phyloP scores from a whole-genome alignment of 2,888 invertebrate species.

The Apodemia hepburni region DNA sequence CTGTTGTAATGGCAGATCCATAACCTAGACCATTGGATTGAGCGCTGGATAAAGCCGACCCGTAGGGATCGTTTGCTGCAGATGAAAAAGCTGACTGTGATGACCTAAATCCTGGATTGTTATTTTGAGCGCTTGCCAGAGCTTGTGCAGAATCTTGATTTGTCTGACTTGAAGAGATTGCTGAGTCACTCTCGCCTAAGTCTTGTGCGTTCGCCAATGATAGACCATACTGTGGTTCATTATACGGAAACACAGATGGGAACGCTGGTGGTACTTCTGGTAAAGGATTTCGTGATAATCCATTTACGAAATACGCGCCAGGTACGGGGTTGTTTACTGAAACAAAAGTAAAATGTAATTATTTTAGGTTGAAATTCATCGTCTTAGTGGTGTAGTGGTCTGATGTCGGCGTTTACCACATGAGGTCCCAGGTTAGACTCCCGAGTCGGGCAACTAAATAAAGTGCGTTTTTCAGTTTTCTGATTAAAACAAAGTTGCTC shows the following conservation, averaged over 20 bases:
- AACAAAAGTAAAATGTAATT: not conserved
- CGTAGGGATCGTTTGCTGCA: not conserved
- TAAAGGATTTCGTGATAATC: not conserved
- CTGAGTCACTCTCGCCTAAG: not conserved
- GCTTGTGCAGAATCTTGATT: not conserved
- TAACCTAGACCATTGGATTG: slow-evolving; percentile 5
- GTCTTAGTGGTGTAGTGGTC: too few relatives aligned
- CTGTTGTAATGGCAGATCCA: slow-evolving; percentile 10
- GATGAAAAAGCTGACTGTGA: slow-evolving; percentile 1
- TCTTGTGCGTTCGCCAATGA: slow-evolving; percentile 2
- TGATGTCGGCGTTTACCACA: too few relatives aligned
- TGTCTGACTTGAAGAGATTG: not conserved
- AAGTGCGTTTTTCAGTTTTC: too few relatives aligned
- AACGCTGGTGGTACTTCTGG: slow-evolving; percentile 5
- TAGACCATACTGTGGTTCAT: not conserved
- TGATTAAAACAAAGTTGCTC: too few relatives aligned
- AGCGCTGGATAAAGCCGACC: slow-evolving; percentile 11
- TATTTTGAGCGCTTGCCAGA: not conserved
- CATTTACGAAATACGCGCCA: not conserved
- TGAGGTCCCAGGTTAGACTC: too few relatives aligned
- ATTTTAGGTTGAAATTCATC: not conserved
- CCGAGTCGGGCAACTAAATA: too few relatives aligned
- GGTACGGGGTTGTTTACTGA: slow-evolving; percentile 7
- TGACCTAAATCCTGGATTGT: not conserved
- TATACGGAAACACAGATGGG: not conserved